A percentile compares a stretch with the other conserved stretches of the same genome.
Evolutionary conservation across 2,797 vertebrate genomes (phyloP).

Genomic region (Melanotaenia boesemani): DNA sequence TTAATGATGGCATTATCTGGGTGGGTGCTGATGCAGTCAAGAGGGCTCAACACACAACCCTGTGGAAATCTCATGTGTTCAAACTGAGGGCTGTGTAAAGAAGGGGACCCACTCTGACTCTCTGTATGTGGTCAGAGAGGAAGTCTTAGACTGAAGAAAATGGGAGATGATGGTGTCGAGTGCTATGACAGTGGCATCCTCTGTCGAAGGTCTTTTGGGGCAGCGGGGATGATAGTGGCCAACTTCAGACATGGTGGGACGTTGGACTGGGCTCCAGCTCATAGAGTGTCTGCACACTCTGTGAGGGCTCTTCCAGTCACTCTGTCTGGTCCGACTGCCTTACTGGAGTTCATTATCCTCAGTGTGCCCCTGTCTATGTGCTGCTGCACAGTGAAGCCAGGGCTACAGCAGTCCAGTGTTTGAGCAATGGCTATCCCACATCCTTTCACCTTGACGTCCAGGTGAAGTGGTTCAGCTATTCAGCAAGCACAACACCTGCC

Average conservation of each 20-base stretch:
- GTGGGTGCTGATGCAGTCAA: background rate
- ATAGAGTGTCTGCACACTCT: background rate
- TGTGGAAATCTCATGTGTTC: background rate
- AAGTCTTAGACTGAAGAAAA: background rate
- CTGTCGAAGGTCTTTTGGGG: background rate
- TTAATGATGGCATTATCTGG: too few relatives aligned
- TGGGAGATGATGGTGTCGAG: background rate
- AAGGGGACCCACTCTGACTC: background rate
- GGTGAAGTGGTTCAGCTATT: too few relatives aligned
- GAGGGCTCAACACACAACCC: background rate
- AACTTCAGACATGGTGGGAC: background rate
- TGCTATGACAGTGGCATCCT: background rate
- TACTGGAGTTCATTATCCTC: background rate
- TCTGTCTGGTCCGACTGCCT: background rate
- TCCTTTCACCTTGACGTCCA: background rate
- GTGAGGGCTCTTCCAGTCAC: background rate
- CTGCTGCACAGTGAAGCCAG: too few relatives aligned
- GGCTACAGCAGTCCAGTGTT: too few relatives aligned
- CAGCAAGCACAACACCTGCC: too few relatives aligned
- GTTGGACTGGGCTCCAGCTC: background rate
- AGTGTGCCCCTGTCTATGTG: background rate
- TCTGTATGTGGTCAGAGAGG: background rate
- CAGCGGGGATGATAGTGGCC: background rate
- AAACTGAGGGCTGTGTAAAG: background rate
- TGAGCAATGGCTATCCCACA: too few relatives aligned